Base-by-base conservation (phyloP, 2,888 invertebrate species). In the Tetanocera ferruginea region DNA sequence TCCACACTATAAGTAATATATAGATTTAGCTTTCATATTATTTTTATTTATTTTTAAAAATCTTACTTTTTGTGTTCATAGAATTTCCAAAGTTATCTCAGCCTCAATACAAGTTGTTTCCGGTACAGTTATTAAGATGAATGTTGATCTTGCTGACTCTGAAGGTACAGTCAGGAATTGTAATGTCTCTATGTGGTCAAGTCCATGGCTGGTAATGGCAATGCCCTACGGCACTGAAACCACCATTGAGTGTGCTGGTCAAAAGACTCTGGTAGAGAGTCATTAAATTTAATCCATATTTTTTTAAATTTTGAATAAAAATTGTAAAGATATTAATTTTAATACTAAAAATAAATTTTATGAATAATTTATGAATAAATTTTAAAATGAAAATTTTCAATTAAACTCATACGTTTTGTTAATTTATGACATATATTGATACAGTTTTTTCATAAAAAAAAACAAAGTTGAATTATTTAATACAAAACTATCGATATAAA, bases 141-240 rank as follows among this genome's bases (percentile, higher is more conserved):
- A 82, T n/a, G 84, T 81, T 17, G 83, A 84, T 64, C 80, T 85
- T 1, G 67, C 81, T 19, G 80, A 81, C 49, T 64, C 78, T 2
- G 62, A 81, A 5, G 77, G 71, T 5, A 76, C 25, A 0, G 75
- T 72, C 0, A 84, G 83, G 78, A 80, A 80, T 9, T 85, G 85
- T 76, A 76, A 81, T 51, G 81, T 85, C 5, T 25, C 67, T 5
- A 85, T 86, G 72, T 84, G 83, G 83, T 80, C 81, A 5, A 83
- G 81, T 60, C 80, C 83, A 1, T 85, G 85, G 85, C 66, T 84
- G 70, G 57, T 79, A 6, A 78, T 37, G 37, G 4, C 37, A 37
- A 37, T 6, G 8, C 43, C 11, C 43, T 78, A 85, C 62, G 83
- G 81, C 6, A 81, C 82, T 72, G 28, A 82, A 43, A 80, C 84